phyloP scores from a whole-genome alignment of 2,888 invertebrate species.

The Lepidocyrtoides sp. region DNA sequence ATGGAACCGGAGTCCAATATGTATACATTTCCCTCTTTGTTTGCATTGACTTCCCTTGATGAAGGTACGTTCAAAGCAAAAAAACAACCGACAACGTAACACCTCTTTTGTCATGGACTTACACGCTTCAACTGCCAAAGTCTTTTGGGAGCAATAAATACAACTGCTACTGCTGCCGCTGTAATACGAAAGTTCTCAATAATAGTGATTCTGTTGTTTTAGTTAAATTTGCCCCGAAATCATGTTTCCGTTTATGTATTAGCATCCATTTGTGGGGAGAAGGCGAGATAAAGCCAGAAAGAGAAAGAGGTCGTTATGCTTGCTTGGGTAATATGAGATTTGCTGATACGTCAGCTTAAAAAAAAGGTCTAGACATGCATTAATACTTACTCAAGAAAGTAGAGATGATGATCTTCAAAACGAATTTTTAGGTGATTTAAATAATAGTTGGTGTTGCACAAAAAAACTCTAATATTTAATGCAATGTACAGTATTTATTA shows the following conservation, averaged over 20 bases:
- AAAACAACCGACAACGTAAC: constrained; percentile 35
- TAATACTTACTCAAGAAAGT: too few relatives aligned
- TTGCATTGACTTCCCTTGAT: background rate
- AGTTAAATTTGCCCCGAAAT: background rate
- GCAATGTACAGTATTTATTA: constrained; percentile 76
- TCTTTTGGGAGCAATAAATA: constrained; percentile 64
- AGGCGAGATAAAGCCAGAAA: background rate
- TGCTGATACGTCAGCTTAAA: too few relatives aligned
- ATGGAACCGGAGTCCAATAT: constrained; percentile 44
- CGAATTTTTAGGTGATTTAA: background rate
- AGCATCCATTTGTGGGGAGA: too few relatives aligned
- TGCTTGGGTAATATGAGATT: constrained; percentile 62
- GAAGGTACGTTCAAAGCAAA: background rate
- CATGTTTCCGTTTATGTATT: background rate
- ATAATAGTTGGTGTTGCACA: background rate
- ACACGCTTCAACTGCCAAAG: constrained; percentile 61
- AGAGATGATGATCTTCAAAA: too few relatives aligned
- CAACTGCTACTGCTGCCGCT: too few relatives aligned
- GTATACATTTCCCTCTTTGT: background rate
- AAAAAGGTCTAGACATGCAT: too few relatives aligned
- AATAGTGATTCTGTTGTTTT: background rate
- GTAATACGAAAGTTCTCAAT: background rate
- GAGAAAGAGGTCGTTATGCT: background rate
- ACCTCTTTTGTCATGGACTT: constrained; percentile 67
- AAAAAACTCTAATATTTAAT: constrained; percentile 35